Evolutionary conservation across 1,140 invertebrate species (phyloP), one percentile per base, ranked within the genome.

Genomic region (Glossosoma conforme): DNA sequence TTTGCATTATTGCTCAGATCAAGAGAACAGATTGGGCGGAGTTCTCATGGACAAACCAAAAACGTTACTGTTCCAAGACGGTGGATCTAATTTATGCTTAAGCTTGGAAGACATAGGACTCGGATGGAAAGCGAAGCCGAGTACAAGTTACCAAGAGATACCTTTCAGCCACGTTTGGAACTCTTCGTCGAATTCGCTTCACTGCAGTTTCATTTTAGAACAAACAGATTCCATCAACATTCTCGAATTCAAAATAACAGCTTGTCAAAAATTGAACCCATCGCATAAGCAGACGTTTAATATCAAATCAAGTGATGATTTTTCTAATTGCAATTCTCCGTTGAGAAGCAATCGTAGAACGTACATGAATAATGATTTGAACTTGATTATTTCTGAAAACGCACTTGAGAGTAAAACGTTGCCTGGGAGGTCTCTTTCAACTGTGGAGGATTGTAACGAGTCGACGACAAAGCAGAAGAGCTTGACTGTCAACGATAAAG

Each of bases 101-200:
- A 68, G 66, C 56, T 54, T 75, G 13, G 61, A 65, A 52, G 69
- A 75, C 32, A 58, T 75, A n/a, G 70, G 70, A 44, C 53, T 61
- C 0, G 91, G 90, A 22, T 95, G 90, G 91, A 84, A 83, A 62
- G 83, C 83, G 60, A 91, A 91, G 67, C 82, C 87, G 4, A 82
- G 84, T 6, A 85, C 82, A 11, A 86, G 88, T 60, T 91, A 91
- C 58, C 91, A 94, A 75, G 92, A 95, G 66, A 84, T 97, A 47
- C 82, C 88, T 13, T 97, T 95, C 67, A 77, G 81, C 17, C 88
- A 92, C 63, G 75, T 97, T 13, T 94, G 93, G 89, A 89, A 87
- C 35, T 85, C 84, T 62, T 85, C 86, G 64, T 84, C 85, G 54
- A 63, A 62, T 51, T 84, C 88, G 28, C 72, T 89, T 28, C 87